These are phyloP conservation scores for Bursaphelenchus mucronatus DNA, from an alignment of 1,140 invertebrate species.

Conservation along the genomic window DNA sequence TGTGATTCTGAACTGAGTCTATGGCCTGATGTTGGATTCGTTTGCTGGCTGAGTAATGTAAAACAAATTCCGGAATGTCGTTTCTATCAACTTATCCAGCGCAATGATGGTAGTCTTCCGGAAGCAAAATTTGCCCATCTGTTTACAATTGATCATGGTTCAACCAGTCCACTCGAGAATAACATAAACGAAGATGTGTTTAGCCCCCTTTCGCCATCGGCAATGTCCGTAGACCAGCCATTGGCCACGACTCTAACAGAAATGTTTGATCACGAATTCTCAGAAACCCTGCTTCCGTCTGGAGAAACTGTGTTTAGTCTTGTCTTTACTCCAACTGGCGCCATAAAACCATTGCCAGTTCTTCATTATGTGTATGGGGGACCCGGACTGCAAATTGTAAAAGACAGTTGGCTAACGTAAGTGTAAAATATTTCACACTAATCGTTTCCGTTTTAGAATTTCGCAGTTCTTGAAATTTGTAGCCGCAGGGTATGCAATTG, in stretches of 20 bases:
- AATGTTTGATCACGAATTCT: constrained; percentile 14
- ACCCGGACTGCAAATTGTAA: constrained; percentile 92
- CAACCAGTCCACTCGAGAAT: too few relatives aligned
- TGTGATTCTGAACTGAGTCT: constrained; percentile 30
- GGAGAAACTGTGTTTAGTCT: constrained; percentile 1
- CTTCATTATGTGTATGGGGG: constrained; percentile 91
- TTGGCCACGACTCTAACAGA: constrained; percentile 14
- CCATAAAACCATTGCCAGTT: constrained; percentile 79
- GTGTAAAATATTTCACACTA: constrained; percentile 7
- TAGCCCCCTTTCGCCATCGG: constrained; percentile 4
- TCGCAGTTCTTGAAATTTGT: constrained; percentile 71
- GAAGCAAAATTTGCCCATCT: constrained; percentile 30
- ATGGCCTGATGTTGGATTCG: constrained; percentile 65
- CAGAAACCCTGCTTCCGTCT: not conserved
- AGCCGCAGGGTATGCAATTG: constrained; percentile 89
- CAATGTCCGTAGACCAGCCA: constrained; percentile 15
- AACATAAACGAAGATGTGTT: not conserved
- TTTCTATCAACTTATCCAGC: constrained; percentile 70
- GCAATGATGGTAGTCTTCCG: constrained; percentile 39
- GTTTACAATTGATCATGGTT: constrained; percentile 17
- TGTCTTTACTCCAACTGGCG: constrained; percentile 12
- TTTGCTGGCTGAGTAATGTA: constrained; percentile 83
- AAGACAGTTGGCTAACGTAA: constrained; percentile 67
- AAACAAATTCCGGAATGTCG: constrained; percentile 73
- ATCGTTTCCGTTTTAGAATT: constrained; percentile 33